Base-by-base conservation (phyloP, 1,140 invertebrate genomes). In the Lineus longissimus region DNA sequence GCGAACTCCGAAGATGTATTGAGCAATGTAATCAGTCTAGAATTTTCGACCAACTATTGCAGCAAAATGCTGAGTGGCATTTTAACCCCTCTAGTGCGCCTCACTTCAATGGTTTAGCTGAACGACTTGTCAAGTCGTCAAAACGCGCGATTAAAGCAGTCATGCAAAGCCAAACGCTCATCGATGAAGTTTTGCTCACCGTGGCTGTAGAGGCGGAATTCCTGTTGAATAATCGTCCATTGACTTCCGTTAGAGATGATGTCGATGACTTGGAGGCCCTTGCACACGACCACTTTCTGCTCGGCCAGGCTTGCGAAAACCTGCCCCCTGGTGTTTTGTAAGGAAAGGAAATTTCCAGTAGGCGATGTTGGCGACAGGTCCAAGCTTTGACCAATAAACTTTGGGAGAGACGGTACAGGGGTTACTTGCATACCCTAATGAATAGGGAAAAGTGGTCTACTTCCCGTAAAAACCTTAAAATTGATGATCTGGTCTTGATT, bases 161-260 rank as follows among this genome's bases (percentile, higher is more conserved):
- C 13, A 15, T 63, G 17, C 29, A 41, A 33, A 33, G 27, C 17
- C 33, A 19, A 2, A n/a, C n/a, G 1, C 23, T 66, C 0, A 43
- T 1, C 7, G 47, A 64, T 56, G 56, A 63, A 17, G 45, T 43
- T 54, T 33, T 60, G 19, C 6, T 30, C 31, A 70, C 72, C 11
- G 59, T 67, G 2, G 29, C 74, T 23, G 58, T 54, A 0, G 67
- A 67, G 22, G 68, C 63, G 4, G 71, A 72, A 61, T 27, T 55
- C 1, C 45, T 70, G 0, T 41, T 76, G 1, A 76, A 76, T 51
- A 61, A 36, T 13, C 61, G 71, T 6, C 72, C 72, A 4, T 33
- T 74, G 11, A 73, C 68, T 0, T 62, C 65, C 41, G n/a, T 78
- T 11, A 69, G 70, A 0, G 67, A 70, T 22, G 71, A 80, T 66